Percentiles rank a stretch among this genome's conserved stretches.
Evolutionary conservation across 2,797 vertebrate genomes (phyloP).

Genomic region (Xiphorhynchus erythropygius): DNA sequence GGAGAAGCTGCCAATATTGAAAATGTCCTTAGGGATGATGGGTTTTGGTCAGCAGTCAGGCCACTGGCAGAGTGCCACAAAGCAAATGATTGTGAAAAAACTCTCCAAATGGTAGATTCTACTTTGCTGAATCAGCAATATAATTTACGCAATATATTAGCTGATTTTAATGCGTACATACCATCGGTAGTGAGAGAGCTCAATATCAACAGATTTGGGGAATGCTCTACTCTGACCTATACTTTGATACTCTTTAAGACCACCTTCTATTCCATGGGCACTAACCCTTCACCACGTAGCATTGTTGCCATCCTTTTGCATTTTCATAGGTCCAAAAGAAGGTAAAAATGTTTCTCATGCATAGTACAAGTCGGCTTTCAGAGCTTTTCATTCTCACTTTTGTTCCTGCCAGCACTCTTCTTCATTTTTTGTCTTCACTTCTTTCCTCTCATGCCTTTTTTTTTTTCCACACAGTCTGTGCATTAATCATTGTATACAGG

Average conservation of each 20-base stretch:
- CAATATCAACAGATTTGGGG: background rate
- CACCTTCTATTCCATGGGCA: background rate
- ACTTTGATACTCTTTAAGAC: background rate
- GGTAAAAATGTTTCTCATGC: background rate
- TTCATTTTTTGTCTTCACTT: background rate
- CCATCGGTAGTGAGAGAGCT: background rate
- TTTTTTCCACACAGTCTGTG: background rate
- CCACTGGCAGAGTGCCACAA: background rate
- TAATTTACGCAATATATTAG: background rate
- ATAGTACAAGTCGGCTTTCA: background rate
- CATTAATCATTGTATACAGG: background rate
- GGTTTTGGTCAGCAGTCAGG: background rate
- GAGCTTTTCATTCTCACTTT: background rate
- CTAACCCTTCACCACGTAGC: background rate
- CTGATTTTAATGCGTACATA: background rate
- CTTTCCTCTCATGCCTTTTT: background rate
- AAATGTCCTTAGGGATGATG: background rate
- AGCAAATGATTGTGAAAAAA: background rate
- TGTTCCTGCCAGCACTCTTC: background rate
- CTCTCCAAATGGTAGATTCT: background rate
- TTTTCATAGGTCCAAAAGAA: background rate
- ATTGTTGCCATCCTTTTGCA: background rate
- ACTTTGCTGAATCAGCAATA: background rate
- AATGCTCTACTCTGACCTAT: background rate
- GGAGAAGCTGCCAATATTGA: background rate